A percentile compares a stretch with the other conserved stretches of the same genome.
phyloP scores from a whole-genome alignment of 2,888 invertebrate genomes.

The Leptinotarsa peninsularis region DNA sequence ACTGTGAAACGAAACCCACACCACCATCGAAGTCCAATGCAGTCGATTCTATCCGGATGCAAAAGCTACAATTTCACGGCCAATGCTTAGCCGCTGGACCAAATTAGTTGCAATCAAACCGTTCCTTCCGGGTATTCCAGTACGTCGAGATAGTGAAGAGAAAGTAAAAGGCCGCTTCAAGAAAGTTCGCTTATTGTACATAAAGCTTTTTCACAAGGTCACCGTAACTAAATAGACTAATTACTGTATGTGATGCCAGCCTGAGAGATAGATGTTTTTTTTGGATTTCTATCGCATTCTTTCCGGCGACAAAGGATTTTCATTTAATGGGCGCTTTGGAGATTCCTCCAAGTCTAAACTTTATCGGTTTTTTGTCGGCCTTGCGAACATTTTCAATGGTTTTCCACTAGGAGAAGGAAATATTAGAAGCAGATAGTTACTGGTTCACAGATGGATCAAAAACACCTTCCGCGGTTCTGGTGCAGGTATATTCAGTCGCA shows the following conservation, averaged over 20 bases:
- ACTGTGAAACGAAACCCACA: too few species aligned
- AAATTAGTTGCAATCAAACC: constrained; percentile 29
- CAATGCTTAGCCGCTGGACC: constrained; percentile 39
- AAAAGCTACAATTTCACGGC: constrained; percentile 35
- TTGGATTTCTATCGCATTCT: background rate
- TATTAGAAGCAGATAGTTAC: too few species aligned
- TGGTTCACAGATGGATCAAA: too few species aligned
- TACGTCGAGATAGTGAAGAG: constrained; percentile 32
- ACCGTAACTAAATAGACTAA: background rate
- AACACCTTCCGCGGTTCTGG: too few species aligned
- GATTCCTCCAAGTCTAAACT: too few species aligned
- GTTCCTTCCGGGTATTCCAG: constrained; percentile 1
- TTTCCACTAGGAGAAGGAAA: too few species aligned
- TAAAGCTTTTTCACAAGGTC: background rate
- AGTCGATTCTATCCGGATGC: background rate
- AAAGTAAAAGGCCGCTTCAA: constrained; percentile 42
- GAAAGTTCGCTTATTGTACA: constrained; percentile 35
- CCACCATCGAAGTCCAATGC: background rate
- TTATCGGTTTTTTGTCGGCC: too few species aligned
- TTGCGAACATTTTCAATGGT: too few species aligned
- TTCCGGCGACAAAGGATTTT: too few species aligned
- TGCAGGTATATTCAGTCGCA: too few species aligned
- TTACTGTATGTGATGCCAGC: background rate
- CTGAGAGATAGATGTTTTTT: background rate
- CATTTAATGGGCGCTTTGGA: too few species aligned